A percentile compares a stretch with the other conserved stretches of the same genome.
Conservation (phyloP, 2,888 invertebrate species). For the Trachelus iudaicus region DNA sequence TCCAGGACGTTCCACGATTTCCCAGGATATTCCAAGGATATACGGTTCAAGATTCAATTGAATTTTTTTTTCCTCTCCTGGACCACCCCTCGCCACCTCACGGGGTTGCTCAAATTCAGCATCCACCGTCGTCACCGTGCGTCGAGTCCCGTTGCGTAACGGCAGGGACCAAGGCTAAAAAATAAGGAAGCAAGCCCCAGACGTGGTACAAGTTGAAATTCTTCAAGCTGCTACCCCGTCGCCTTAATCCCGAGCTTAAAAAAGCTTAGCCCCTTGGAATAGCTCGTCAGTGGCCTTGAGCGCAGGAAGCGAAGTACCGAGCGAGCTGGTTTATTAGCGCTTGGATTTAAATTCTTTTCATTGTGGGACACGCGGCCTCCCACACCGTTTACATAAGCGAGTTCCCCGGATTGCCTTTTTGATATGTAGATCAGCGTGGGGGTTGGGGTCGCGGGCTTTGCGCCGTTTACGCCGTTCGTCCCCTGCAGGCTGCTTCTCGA, state of each 20-base stretch:
- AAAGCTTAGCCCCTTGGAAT: conserved; percentile 62
- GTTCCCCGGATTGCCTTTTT: conserved; percentile 66
- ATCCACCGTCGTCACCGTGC: too few relatives aligned
- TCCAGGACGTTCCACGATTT: neutral
- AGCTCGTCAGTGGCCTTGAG: conserved; percentile 58
- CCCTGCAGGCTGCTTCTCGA: too few relatives aligned
- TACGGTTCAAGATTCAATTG: conserved; percentile 10
- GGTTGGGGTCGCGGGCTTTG: conserved; percentile 51
- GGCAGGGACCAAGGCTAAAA: too few relatives aligned
- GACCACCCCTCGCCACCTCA: conserved; percentile 19
- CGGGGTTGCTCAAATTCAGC: too few relatives aligned
- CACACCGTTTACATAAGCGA: conserved; percentile 65
- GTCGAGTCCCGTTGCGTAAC: too few relatives aligned
- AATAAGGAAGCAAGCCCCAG: too few relatives aligned
- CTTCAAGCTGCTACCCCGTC: too few relatives aligned
- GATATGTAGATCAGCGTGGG: conserved; percentile 63
- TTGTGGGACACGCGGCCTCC: conserved; percentile 55
- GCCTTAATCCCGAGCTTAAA: conserved; percentile 60
- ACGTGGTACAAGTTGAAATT: too few relatives aligned
- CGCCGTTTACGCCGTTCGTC: conserved; percentile 59
- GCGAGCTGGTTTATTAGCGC: conserved; percentile 64
- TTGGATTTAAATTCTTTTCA: conserved; percentile 65
- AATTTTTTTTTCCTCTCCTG: conserved; percentile 27
- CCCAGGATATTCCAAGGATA: neutral
- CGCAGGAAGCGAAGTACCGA: conserved; percentile 19